Base-by-base conservation (phyloP, 2,888 invertebrate genomes). In the Parnassius mnemosyne region DNA sequence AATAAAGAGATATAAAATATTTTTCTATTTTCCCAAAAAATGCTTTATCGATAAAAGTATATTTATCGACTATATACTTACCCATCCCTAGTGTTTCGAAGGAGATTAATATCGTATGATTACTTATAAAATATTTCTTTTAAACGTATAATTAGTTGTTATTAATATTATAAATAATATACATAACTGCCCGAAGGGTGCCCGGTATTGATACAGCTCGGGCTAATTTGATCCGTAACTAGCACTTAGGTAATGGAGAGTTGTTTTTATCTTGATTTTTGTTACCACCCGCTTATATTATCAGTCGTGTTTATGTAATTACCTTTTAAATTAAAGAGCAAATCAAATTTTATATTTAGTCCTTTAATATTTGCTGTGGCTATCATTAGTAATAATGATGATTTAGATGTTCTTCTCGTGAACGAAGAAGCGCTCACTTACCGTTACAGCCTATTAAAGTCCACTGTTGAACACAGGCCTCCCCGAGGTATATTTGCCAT, bases 81-180 rank as follows among this genome's bases (percentile, higher is more conserved):
- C 79, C 69, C 87, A 77, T 61, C 87, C 67, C 87, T 87, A 85
- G 47, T 44, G 53, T 65, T 66, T 71, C 74, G 77, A 78, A 79
- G 77, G 78, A 88, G 90, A 91, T 91, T 91, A 89, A 91, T 91
- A 89, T 89, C 87, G 76, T 82, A 86, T 90, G 90, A 91, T 90
- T 91, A 89, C 83, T 84, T 85, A 89, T 89, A 89, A 90, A 88
- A 90, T 90, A 91, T 91, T 87, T 89, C 87, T 86, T 87, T 88
- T 85, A 88, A 89, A 82, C 85, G 81, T 89, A 89, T 90, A 87
- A 90, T 91, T 90, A 91, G 89, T 78, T 85, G 89, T 87, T 89
- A 91, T 90, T 90, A 89, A 90, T 89, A 90, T 89, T 88, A 85
- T 88, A 87, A 89, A 88, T 88, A 88, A 87, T 86, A 81, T 75